Evolutionary conservation across 2,888 invertebrate genomes (phyloP), one percentile per base, ranked within the genome.

Genomic region (Drosophila nr. perissopoda): DNA sequence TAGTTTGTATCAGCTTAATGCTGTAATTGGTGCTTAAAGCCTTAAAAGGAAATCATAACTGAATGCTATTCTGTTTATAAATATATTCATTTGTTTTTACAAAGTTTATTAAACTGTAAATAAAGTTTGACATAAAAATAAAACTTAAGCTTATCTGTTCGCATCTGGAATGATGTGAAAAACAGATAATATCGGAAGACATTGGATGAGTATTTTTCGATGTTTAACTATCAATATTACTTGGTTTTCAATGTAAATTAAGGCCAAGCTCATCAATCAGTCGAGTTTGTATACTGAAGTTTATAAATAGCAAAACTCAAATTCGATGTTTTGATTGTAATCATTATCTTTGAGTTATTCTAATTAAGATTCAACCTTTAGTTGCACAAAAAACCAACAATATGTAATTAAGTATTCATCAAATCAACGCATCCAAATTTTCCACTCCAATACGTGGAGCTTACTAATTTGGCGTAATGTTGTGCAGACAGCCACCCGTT

Each of bases 391-490:
- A 42, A 34, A 18, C 52, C 40, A 59, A 56, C 27, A 38, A 56
- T 13, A 25, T 36, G 16, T 64, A 78, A 79, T 80, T 59, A 70
- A 74, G 52, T 63, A 29, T 45, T 63, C 31, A 60, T 64, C 48
- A 57, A 69, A 53, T 54, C 60, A 61, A 62, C 66, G 48, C 60
- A 70, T 59, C 42, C 67, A 51, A 53, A 45, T 68, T 58, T 69
- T 70, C 36, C 33, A 56, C 51, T 62, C 29, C n/a, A 48, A 61
- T 33, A 38, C 49, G 34, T 29, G 53, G 40, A 59, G 49, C 51
- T 56, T 54, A 72, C 68, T 76, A 76, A 85, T 88, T 86, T 77
- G 69, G 45, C 42, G 54, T 76, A 88, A 88, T 85, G 73, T 63
- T 63, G 63, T 69, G 49, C 69, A 64, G 75, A 84, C 67, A 66